Evolutionary conservation across 2,888 invertebrate genomes (phyloP).

Genomic region (Diaphora mendica): DNA sequence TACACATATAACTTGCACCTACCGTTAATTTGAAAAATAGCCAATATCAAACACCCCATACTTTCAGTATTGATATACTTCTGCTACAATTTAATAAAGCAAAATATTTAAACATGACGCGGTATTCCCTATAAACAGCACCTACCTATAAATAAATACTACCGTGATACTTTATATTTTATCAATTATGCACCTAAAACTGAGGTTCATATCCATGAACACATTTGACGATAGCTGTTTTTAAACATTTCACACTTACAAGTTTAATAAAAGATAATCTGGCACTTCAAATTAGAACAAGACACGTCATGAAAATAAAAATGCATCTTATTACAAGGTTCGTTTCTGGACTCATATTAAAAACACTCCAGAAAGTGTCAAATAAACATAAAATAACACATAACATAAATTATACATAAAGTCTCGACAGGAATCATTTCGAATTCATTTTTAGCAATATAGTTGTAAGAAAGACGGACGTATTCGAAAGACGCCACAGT

Average conservation of each 20-base stretch:
- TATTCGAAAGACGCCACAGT: conserved; percentile 46
- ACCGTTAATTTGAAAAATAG: conserved; percentile 57
- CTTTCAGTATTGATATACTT: conserved; percentile 8
- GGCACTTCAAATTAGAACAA: not conserved
- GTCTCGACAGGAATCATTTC: conserved; percentile 7
- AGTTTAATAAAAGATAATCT: not conserved
- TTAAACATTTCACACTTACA: not conserved
- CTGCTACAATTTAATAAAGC: not conserved
- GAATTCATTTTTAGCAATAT: conserved; percentile 22
- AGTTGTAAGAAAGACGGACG: conserved; percentile 44
- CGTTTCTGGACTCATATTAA: conserved; percentile 5
- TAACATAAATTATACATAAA: not conserved
- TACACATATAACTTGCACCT: conserved; percentile 63
- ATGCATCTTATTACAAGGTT: not conserved
- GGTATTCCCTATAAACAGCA: not conserved
- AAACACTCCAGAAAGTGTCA: conserved; percentile 1
- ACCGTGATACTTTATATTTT: not conserved
- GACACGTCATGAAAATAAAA: not conserved
- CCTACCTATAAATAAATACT: not conserved
- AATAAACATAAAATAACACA: conserved; percentile 13
- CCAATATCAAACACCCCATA: conserved; percentile 16
- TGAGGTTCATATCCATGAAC: not conserved
- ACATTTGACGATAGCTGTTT: not conserved
- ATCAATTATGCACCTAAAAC: not conserved
- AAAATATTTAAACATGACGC: not conserved